Evolutionary conservation across 2,888 invertebrate genomes (phyloP).

Genomic region (Odontocolon sp.): DNA sequence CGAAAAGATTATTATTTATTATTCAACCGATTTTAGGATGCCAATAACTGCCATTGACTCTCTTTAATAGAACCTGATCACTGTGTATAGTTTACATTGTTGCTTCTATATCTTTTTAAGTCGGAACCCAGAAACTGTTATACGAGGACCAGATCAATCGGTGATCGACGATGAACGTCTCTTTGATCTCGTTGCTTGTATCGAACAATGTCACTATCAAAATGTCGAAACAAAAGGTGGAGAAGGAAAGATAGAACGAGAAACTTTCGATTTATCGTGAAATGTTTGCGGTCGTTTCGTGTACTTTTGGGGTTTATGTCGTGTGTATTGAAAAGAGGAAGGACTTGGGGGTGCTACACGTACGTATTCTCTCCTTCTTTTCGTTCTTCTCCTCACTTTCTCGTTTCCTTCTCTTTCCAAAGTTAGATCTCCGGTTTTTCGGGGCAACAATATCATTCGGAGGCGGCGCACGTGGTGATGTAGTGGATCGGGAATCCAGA

Average conservation of each 20-base stretch:
- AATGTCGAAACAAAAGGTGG: background rate
- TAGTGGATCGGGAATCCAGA: slow-evolving; percentile 73
- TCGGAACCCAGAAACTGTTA: no score
- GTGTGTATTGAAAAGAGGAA: slow-evolving; percentile 17
- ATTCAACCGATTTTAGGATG: no score
- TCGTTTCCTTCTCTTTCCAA: slow-evolving; percentile 17
- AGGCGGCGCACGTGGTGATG: slow-evolving; percentile 67
- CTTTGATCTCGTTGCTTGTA: background rate
- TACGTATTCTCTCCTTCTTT: slow-evolving; percentile 3
- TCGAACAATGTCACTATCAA: slow-evolving; percentile 11
- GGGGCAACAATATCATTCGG: slow-evolving; percentile 51
- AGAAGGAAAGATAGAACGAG: background rate
- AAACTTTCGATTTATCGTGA: slow-evolving; percentile 2
- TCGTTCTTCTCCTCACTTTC: background rate
- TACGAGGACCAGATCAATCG: background rate
- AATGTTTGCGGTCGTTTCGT: slow-evolving; percentile 22
- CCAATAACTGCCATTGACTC: no score
- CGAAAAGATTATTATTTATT: no score
- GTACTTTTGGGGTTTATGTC: slow-evolving; percentile 49
- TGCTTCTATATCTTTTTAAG: no score
- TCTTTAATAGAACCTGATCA: no score
- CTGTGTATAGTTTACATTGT: no score
- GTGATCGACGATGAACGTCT: slow-evolving; percentile 23
- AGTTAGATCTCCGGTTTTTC: slow-evolving; percentile 26
- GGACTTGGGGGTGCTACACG: background rate